phyloP scores from a whole-genome alignment of 2,888 invertebrate species.

The Platycnemis pennipes region DNA sequence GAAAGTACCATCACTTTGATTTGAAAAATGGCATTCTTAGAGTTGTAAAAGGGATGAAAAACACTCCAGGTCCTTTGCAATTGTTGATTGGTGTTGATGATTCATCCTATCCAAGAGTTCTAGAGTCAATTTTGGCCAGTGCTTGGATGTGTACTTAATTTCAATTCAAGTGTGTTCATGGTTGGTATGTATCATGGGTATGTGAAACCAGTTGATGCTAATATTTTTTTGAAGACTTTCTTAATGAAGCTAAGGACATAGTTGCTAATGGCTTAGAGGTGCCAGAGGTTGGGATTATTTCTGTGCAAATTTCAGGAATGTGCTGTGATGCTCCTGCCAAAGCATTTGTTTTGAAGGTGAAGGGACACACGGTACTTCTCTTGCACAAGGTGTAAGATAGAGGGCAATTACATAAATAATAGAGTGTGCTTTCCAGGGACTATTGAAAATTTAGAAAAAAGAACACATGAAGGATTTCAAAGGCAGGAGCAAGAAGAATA shows the following conservation, averaged over 20 bases:
- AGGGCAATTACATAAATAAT: background rate
- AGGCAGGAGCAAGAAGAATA: background rate
- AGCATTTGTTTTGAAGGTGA: background rate
- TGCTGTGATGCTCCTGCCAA: background rate
- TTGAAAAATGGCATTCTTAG: background rate
- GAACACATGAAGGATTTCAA: background rate
- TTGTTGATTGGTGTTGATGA: background rate
- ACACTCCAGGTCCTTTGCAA: background rate
- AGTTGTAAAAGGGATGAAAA: background rate
- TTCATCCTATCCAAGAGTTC: background rate
- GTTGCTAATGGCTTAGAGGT: background rate
- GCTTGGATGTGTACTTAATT: background rate
- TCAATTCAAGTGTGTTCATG: slow-evolving; percentile 23
- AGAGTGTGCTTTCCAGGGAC: background rate
- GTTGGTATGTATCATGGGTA: slow-evolving; percentile 71
- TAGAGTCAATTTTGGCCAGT: background rate
- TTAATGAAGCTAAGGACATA: background rate
- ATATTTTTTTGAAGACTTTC: slow-evolving; percentile 62
- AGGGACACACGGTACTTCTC: background rate
- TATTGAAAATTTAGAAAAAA: background rate
- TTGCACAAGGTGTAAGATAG: background rate
- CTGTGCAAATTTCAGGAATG: background rate
- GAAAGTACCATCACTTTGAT: background rate
- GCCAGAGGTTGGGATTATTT: background rate
- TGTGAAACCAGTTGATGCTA: slow-evolving; percentile 70